A percentile compares a stretch with the other conserved stretches of the same genome.
Conservation (phyloP, 2,797 vertebrate genomes). For the Esox lucius region DNA sequence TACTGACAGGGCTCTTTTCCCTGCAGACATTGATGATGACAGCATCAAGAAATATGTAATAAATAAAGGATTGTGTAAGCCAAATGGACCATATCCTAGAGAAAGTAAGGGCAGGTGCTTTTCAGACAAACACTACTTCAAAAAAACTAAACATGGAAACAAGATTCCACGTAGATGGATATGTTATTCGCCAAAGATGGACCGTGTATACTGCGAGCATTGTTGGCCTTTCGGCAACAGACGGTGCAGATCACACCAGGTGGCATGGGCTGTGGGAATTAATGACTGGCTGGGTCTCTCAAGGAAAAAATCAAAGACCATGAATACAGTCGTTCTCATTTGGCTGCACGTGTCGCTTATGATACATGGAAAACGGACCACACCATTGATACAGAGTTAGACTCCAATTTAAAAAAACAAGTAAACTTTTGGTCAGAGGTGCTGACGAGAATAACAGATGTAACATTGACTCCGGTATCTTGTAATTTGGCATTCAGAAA, state of each 20-base stretch:
- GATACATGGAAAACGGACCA: neutral
- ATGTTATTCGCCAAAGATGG: neutral
- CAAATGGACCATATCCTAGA: neutral
- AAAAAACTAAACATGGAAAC: neutral
- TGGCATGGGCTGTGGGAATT: neutral
- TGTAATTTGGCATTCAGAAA: slow-evolving; percentile 2
- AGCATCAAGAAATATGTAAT: neutral
- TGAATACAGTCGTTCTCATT: neutral
- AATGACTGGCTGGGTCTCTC: slow-evolving; percentile 9
- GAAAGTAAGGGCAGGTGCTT: slow-evolving; percentile 3
- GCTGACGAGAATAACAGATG: neutral
- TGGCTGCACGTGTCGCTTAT: slow-evolving; percentile 1
- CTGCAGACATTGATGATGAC: neutral
- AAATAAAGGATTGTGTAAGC: neutral
- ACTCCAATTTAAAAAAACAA: neutral
- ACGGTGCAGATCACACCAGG: neutral
- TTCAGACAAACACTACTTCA: neutral
- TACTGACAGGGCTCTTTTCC: slow-evolving; percentile 3
- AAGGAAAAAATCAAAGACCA: neutral
- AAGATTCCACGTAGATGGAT: neutral
- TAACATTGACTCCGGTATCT: no score
- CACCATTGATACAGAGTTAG: neutral
- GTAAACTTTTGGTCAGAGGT: slow-evolving; percentile 3
- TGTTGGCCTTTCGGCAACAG: slow-evolving; percentile 9
- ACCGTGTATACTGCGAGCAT: neutral